phyloP scores from a whole-genome alignment of 2,797 vertebrate genomes.

The Sebastes taczanowskii region DNA sequence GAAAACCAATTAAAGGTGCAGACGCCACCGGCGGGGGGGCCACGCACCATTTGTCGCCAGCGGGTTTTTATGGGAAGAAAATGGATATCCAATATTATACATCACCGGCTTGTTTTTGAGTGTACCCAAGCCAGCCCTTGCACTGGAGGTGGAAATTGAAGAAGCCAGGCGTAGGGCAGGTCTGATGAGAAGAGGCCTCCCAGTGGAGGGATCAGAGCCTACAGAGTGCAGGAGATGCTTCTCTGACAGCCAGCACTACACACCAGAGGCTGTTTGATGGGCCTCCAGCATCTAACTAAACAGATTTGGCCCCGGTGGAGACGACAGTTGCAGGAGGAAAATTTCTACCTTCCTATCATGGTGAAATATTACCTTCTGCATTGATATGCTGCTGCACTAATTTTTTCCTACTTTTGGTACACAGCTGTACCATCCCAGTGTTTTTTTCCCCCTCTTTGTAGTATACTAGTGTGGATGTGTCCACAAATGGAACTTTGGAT shows the following conservation, averaged over 20 bases:
- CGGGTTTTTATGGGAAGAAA: slow-evolving; percentile 45
- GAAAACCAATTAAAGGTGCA: slow-evolving; percentile 71
- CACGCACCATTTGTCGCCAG: slow-evolving; percentile 25
- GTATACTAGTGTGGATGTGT: neutral
- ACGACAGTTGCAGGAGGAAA: slow-evolving; percentile 13
- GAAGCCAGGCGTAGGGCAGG: neutral
- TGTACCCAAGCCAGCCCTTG: neutral
- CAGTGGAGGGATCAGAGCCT: slow-evolving; percentile 12
- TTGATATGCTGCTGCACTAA: neutral
- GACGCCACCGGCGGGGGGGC: slow-evolving; percentile 9
- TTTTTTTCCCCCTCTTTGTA: neutral
- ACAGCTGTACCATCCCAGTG: neutral
- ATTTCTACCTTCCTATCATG: neutral
- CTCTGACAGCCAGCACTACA: slow-evolving; percentile 30
- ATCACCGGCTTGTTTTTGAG: slow-evolving; percentile 25
- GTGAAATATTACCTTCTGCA: slow-evolving; percentile 33
- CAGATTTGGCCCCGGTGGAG: slow-evolving; percentile 32
- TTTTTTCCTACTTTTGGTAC: slow-evolving; percentile 10
- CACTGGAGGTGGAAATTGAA: neutral
- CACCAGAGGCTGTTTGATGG: slow-evolving; percentile 39
- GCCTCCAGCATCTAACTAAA: slow-evolving; percentile 31
- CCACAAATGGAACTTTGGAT: slow-evolving; percentile 2
- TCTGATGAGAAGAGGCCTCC: slow-evolving; percentile 24
- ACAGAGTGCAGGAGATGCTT: slow-evolving; percentile 15
- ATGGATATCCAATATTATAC: slow-evolving; percentile 35